Evolutionary conservation across 23 tunicate species (phyloP), one percentile per base, ranked within the genome.

Genomic region (Clavelina lepadiformis): DNA sequence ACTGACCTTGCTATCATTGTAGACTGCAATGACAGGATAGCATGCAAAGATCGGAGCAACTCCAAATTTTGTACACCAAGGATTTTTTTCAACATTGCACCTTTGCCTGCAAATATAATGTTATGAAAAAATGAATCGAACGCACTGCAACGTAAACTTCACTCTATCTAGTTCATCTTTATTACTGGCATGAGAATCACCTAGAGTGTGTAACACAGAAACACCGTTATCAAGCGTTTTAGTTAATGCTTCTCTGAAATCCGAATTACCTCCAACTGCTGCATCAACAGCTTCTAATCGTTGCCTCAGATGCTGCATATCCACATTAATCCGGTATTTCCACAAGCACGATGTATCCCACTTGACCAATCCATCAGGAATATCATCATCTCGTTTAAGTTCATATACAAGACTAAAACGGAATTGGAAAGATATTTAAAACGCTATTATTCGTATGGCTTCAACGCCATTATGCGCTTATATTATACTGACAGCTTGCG

Each of bases 381-480:
- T 3, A 2, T 27, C 44, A 1, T 53, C 73, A 21, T 52, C 73
- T 37, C 56, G 37, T 36, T 65, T 76, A 41, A 13, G 35, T 28
- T 76, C 82, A 76, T 65, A 75, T 23, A 75, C 81, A 29, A 75
- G 38, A n/a, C 81, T 75, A 28, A 3, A 6, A 22, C 21, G 31
- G 46, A 59, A 41, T n/a, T n/a, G n/a, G n/a, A n/a, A n/a, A n/a
- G n/a, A n/a, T n/a, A n/a, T n/a, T n/a, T n/a, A n/a, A n/a, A n/a
- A n/a, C n/a, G n/a, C n/a, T n/a, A n/a, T n/a, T n/a, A n/a, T n/a
- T n/a, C n/a, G n/a, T n/a, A n/a, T n/a, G n/a, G n/a, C n/a, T n/a
- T n/a, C n/a, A n/a, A n/a, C n/a, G n/a, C n/a, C n/a, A n/a, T n/a
- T n/a, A n/a, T n/a, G n/a, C n/a, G n/a, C n/a, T n/a, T n/a, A n/a